Evolutionary conservation across 2,797 vertebrate genomes (phyloP), one percentile per base, ranked within the genome.

Genomic region (Echiichthys vipera): DNA sequence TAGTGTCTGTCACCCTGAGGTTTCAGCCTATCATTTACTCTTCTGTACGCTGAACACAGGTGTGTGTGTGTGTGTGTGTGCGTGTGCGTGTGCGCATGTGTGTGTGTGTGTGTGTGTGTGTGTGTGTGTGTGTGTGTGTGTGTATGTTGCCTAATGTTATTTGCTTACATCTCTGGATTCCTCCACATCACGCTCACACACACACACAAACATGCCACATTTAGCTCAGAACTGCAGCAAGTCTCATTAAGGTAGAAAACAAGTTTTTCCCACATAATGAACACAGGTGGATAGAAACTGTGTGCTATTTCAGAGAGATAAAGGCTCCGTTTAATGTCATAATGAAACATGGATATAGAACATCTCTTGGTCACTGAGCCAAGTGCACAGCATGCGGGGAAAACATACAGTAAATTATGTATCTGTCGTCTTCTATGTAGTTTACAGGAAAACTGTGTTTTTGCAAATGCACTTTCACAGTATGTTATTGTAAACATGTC

Each of bases 161-260:
- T 29, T 47, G 32, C 56, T 47, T 65, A 67, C 66, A 62, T 67
- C 56, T 51, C 17, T 32, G 46, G 43, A 56, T 65, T 59, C 12
- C 15, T 56, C 13, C 34, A 27, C 49, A 46, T 50, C 34, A n/a
- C n/a, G 47, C 53, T 51, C 34, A 37, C 34, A 8, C 58, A 32
- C n/a, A 51, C 45, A 63, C 30, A 62, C 49, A 27, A 2, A 53
- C 5, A 37, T 10, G 43, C 50, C 56, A 42, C 32, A 45, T 64
- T 71, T 74, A 46, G 59, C 72, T 65, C 46, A 18, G 74, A 81
- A 73, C 78, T 70, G 73, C 77, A 71, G 83, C 40, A 51, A 40
- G 50, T 77, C 76, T 83, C 69, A 85, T 87, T 80, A 83, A 70
- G 84, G 59, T 61, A 49, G 68, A 64, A 67, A 71, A 68, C 49